Percentiles rank a stretch among this genome's conserved stretches.
phyloP scores from a whole-genome alignment of 2,797 vertebrate species.

The Artibeus lituratus region DNA sequence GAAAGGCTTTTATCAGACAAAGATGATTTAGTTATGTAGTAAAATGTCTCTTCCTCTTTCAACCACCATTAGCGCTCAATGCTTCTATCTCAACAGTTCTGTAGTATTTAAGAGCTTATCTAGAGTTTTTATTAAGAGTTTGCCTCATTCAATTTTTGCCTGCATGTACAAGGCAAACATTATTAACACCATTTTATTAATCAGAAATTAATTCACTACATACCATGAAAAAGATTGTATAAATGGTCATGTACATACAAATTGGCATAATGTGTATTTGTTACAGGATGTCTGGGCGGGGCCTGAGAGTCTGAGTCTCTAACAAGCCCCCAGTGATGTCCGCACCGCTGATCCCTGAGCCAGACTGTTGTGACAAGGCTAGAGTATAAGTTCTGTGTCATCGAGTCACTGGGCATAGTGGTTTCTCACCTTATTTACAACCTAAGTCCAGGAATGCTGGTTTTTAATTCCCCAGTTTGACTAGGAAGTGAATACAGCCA shows the following conservation, averaged over 20 bases:
- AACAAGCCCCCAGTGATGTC: neutral
- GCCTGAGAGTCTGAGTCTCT: neutral
- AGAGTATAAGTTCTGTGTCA: neutral
- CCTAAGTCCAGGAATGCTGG: neutral
- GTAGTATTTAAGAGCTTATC: neutral
- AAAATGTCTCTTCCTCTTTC: neutral
- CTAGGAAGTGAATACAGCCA: neutral
- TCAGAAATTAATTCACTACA: neutral
- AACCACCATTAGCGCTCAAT: neutral
- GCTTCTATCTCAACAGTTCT: neutral
- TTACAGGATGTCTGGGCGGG: neutral
- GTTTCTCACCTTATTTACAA: neutral
- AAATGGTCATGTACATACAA: neutral
- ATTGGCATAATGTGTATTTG: neutral
- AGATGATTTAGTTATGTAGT: neutral
- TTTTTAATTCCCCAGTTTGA: neutral
- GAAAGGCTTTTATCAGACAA: neutral
- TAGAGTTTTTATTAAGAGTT: neutral
- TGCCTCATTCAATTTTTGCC: neutral
- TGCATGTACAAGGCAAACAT: neutral
- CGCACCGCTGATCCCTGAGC: rapidly evolving
- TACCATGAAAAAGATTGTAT: neutral
- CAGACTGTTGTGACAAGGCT: neutral
- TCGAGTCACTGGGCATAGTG: neutral
- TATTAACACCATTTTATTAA: neutral